phyloP scores from a whole-genome alignment of 2,888 invertebrate species.

The Neuroscelio doddi region DNA sequence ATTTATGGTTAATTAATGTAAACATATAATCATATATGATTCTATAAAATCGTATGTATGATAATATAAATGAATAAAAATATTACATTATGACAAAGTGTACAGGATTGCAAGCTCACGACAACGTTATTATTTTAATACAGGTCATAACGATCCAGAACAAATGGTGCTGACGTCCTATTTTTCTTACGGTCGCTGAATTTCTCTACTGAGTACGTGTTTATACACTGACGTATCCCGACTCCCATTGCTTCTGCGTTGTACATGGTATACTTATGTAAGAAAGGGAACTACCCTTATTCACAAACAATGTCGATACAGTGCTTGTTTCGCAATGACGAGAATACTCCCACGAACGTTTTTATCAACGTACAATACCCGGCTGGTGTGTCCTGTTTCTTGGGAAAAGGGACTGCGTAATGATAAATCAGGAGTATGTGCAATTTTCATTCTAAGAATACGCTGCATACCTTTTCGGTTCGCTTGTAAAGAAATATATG shows the following conservation, averaged over 20 bases:
- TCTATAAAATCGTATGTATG: too few species aligned
- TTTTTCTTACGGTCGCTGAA: too few species aligned
- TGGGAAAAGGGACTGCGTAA: constrained; percentile 37
- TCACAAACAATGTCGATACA: constrained; percentile 10
- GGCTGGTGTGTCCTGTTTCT: constrained; percentile 25
- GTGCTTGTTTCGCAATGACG: constrained; percentile 12
- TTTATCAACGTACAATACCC: constrained; percentile 28
- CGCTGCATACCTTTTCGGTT: neutral
- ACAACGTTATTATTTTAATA: too few species aligned
- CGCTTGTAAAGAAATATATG: constrained; percentile 29
- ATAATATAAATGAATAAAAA: too few species aligned
- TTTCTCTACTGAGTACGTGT: too few species aligned
- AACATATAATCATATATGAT: too few species aligned
- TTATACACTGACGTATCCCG: neutral
- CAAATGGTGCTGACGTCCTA: too few species aligned
- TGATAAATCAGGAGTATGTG: constrained; percentile 31
- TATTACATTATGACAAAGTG: too few species aligned
- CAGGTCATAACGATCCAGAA: too few species aligned
- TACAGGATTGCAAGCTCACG: too few species aligned
- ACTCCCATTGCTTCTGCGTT: too few species aligned
- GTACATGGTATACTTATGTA: constrained; percentile 1
- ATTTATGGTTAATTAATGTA: too few species aligned
- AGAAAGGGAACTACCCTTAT: constrained; percentile 8
- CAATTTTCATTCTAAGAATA: constrained; percentile 35
- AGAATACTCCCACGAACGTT: constrained; percentile 33